Evolutionary conservation across 2,797 vertebrate genomes (phyloP), one percentile per base, ranked within the genome.

Genomic region (Fratercula arctica): DNA sequence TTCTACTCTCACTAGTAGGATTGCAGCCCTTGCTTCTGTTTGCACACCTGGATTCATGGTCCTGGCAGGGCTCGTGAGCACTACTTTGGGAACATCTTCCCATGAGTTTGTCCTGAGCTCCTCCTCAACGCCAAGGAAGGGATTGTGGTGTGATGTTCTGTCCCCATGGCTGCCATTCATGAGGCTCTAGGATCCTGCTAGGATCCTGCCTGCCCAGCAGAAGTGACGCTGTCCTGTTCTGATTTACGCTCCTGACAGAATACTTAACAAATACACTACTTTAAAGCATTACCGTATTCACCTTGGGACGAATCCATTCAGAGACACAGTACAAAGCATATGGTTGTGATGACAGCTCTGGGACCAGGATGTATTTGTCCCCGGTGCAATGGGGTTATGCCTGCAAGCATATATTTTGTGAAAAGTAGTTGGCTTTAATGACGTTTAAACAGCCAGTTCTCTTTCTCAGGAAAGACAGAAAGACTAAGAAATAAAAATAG

Each of bases 241-340:
- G 97, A 97, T 97, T 98, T 97, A 97, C 72, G 31, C 67, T 63
- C 64, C 97, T 96, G 96, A 97, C 96, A 97, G 96, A 93, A 92
- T 68, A 64, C 69, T 97, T 97, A 96, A 97, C 87, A 96, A 97
- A 96, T 92, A 57, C 87, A 95, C 93, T 96, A 89, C 97, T 97
- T 98, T 89, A 97, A 98, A 98, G 97, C 96, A 92, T 96, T 95
- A 95, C 92, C 1, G 0, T 90, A 25, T 19, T 94, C 85, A 97
- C 90, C 93, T 79, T 45, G 95, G 97, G 97, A 94, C 25, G 0
- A 94, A 95, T 97, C 86, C 80, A 67, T 96, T 75, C 51, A 28
- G 95, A 95, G 94, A 84, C 95, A 61, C 82, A 86, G 85, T 70
- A 97, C 89, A 94, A 96, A 95, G 94, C 96, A 64, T 51, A 37